Evolutionary conservation across 2,888 invertebrate genomes (phyloP).

Genomic region (Sycophila texana): DNA sequence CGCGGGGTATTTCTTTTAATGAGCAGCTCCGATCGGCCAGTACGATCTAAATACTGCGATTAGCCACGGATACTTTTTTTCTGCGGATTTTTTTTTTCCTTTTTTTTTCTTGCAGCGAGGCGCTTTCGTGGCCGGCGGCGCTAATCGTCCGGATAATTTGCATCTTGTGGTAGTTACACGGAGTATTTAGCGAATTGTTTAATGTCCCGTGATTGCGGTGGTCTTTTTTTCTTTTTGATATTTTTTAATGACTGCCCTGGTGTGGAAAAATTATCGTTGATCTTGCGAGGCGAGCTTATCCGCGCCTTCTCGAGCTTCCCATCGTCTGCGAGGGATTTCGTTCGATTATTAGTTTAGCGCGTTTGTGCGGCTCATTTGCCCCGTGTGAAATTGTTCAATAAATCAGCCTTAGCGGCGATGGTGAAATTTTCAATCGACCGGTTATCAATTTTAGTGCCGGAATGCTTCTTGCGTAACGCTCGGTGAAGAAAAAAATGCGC

Average conservation of each 20-base stretch:
- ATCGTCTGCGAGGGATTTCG: background rate
- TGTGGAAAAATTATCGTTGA: background rate
- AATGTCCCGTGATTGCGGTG: slow-evolving; percentile 2
- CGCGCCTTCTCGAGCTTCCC: too few species aligned
- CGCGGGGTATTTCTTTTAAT: slow-evolving; percentile 43
- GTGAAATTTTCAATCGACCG: slow-evolving; percentile 21
- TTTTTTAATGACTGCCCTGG: background rate
- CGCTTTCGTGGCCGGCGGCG: background rate
- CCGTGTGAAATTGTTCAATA: background rate
- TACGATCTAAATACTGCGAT: slow-evolving; percentile 40
- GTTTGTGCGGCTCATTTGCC: background rate
- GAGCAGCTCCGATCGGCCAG: slow-evolving; percentile 20
- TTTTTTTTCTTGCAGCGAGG: background rate
- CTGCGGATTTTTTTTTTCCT: background rate
- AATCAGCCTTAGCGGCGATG: background rate
- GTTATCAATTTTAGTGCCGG: background rate
- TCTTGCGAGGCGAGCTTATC: background rate
- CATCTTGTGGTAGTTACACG: slow-evolving; percentile 4
- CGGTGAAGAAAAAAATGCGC: too few species aligned
- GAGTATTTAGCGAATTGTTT: slow-evolving; percentile 21
- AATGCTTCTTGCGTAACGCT: background rate
- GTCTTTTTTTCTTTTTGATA: background rate
- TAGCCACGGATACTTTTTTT: slow-evolving; percentile 20
- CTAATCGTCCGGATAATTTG: slow-evolving; percentile 32
- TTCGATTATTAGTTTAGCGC: slow-evolving; percentile 18